phyloP scores from a whole-genome alignment of 2,888 invertebrate genomes.

The Xestia ashworthii region DNA sequence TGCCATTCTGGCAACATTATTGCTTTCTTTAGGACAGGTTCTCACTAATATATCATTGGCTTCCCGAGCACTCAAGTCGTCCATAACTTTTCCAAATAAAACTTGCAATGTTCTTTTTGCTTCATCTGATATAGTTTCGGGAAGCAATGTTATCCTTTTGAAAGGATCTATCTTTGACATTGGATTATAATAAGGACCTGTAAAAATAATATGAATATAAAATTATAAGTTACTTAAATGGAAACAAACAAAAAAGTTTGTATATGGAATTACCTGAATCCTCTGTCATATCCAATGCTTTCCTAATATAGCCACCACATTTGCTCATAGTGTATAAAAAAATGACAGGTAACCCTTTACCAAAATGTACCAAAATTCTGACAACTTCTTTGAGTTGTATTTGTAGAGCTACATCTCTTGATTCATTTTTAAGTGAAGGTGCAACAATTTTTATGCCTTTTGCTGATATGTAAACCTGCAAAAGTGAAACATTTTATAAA shows the following conservation, averaged over 20 bases:
- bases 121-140: conserved; percentile 93
- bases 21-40: conserved; percentile 92
- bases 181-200: conserved; percentile 91
- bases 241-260: background rate
- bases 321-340: conserved; percentile 94
- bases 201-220: conserved; percentile 31
- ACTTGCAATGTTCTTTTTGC: conserved; percentile 92
- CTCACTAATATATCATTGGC: conserved; percentile 95
- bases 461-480: conserved; percentile 90
- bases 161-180: conserved; percentile 92
- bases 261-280: conserved; percentile 77
- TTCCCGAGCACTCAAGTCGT: conserved; percentile 94
- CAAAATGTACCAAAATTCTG: conserved; percentile 94
- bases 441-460: conserved; percentile 92
- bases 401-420: conserved; percentile 91
- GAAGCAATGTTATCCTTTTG: conserved; percentile 94
- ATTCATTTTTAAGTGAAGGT: conserved; percentile 90
- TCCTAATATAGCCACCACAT: conserved; percentile 93
- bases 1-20: conserved; percentile 83
- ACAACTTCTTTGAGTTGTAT: conserved; percentile 93
- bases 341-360: conserved; percentile 94
- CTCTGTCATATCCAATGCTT: conserved; percentile 93
- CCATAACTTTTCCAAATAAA: conserved; percentile 92
- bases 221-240: background rate
- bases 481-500: conserved; percentile 49